Percentiles rank a stretch among this genome's conserved stretches.
Conservation (phyloP, 2,888 invertebrate genomes). For the Perizoma affinitatum region DNA sequence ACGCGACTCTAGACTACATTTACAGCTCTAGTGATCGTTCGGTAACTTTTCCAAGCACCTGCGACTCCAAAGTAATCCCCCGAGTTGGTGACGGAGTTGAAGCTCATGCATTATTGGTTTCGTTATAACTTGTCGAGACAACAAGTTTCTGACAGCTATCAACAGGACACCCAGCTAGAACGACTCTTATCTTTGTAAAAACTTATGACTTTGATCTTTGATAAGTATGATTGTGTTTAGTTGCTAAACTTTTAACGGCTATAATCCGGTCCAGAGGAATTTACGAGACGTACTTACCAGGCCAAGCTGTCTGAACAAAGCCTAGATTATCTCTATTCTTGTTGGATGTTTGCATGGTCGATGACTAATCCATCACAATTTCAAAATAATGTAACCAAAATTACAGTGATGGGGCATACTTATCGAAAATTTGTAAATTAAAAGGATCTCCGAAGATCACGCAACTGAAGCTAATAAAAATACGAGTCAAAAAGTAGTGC, state of each 20-base stretch:
- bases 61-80: conserved; percentile 25
- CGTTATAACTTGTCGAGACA: conserved; percentile 25
- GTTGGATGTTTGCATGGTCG: no score
- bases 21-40: conserved; percentile 17
- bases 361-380: no score
- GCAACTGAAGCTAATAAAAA: no score
- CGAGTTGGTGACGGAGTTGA: conserved; percentile 18
- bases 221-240: conserved; percentile 14
- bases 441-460: no score
- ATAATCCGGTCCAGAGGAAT: background rate
- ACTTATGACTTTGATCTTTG: conserved; percentile 16
- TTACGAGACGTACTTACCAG: background rate
- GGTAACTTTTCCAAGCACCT: conserved; percentile 30
- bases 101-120: conserved; percentile 32
- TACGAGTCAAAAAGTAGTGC: no score
- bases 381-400: no score
- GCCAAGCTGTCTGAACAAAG: no score
- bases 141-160: conserved; percentile 13
- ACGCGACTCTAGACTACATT: conserved; percentile 6
- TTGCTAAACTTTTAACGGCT: conserved; percentile 4
- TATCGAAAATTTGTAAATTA: no score
- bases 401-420: no score
- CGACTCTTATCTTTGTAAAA: conserved; percentile 18
- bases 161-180: background rate
- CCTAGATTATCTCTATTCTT: no score